Conservation (phyloP, 2,797 vertebrate genomes). For the Lycodopsis pacificus region DNA sequence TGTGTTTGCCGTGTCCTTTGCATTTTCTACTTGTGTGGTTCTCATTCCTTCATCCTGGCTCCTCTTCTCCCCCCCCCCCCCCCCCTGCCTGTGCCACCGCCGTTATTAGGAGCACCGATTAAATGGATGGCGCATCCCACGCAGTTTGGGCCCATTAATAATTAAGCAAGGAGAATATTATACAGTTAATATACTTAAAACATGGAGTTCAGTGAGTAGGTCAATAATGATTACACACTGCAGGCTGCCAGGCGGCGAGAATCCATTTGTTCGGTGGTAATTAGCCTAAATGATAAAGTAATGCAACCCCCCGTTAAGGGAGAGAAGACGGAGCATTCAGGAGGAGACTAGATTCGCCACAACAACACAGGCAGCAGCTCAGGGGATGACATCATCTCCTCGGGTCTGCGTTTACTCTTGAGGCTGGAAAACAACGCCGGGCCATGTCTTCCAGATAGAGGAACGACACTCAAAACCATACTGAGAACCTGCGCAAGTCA, state of each 20-base stretch:
- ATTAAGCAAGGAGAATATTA: conserved; percentile 88
- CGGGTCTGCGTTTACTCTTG: conserved; percentile 13
- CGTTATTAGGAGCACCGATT: conserved; percentile 71
- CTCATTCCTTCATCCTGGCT: conserved; percentile 19
- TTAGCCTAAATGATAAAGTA: conserved; percentile 93
- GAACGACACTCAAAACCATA: conserved; percentile 11
- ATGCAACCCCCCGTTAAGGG: conserved; percentile 78
- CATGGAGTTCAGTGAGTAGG: conserved; percentile 92
- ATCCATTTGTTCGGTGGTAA: conserved; percentile 94
- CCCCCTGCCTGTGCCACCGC: conserved; percentile 30
- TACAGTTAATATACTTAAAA: conserved; percentile 93
- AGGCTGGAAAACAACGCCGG: conserved; percentile 21
- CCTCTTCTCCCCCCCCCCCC: conserved; percentile 10
- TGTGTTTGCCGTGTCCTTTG: not conserved
- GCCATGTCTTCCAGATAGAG: conserved; percentile 19
- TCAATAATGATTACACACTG: conserved; percentile 95
- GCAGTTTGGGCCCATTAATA: conserved; percentile 88
- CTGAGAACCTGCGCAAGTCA: conserved; percentile 16
- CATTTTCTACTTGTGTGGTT: not conserved
- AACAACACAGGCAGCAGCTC: conserved; percentile 30
- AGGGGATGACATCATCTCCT: conserved; percentile 29
- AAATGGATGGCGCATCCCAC: conserved; percentile 74
- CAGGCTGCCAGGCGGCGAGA: conserved; percentile 89
- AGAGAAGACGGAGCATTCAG: conserved; percentile 54
- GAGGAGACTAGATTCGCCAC: conserved; percentile 33